Percentiles rank a stretch among this genome's conserved stretches.
Evolutionary conservation across 2,113 vertebrate genomes (phyloP).

Genomic region (Lophura nycthemera): DNA sequence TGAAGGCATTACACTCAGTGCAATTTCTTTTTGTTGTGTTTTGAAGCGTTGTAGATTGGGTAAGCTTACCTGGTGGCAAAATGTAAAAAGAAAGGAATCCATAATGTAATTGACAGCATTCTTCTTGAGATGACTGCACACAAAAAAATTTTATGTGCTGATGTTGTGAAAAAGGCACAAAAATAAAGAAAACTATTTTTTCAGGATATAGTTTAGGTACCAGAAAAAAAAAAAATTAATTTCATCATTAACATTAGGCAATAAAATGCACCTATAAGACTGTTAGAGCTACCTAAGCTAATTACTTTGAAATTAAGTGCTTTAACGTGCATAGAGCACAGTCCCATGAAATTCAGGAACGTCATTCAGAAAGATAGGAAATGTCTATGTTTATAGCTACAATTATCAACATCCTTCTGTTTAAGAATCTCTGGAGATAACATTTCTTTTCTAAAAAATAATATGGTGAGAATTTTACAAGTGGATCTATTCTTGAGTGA

Average conservation of each 20-base stretch:
- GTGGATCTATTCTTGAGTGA: not conserved
- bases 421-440: not conserved
- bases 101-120: too few species aligned
- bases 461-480: conserved; percentile 30
- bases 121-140: not conserved
- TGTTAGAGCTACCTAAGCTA: conserved; percentile 6
- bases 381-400: conserved; percentile 45
- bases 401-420: too few species aligned
- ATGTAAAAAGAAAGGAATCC: not conserved
- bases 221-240: conserved; percentile 3
- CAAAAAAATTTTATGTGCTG: not conserved
- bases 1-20: not conserved
- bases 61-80: not conserved
- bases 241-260: conserved; percentile 15
- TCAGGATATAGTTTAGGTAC: not conserved
- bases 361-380: conserved; percentile 33
- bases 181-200: not conserved
- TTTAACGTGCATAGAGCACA: conserved; percentile 22
- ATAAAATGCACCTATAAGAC: not conserved
- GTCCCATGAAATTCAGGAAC: conserved; percentile 38
- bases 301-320: conserved; percentile 44
- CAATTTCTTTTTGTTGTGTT: not conserved
- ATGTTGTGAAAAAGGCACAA: not conserved
- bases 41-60: not conserved
- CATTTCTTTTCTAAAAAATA: conserved; percentile 48